phyloP scores from a whole-genome alignment of 2,888 invertebrate species.

The Gymnocheta viridis region DNA sequence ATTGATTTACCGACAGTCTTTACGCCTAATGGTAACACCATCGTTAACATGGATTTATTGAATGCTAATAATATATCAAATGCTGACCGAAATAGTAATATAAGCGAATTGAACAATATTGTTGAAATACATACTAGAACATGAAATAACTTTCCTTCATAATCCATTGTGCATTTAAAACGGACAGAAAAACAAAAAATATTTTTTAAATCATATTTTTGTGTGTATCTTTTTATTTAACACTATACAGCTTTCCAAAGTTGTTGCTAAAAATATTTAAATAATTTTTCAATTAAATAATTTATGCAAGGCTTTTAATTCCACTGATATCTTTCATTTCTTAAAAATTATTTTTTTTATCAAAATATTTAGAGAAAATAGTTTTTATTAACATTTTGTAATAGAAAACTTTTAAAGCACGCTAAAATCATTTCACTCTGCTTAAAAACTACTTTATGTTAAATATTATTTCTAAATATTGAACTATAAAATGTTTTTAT shows the following conservation, averaged over 20 bases:
- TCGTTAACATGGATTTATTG: constrained; percentile 71
- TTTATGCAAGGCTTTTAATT: too few relatives aligned
- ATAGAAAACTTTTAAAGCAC: neutral
- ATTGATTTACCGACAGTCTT: constrained; percentile 16
- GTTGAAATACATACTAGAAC: constrained; percentile 44
- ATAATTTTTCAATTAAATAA: neutral
- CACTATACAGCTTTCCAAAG: constrained; percentile 18
- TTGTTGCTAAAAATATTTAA: constrained; percentile 1
- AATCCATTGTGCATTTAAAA: constrained; percentile 56
- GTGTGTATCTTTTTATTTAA: constrained; percentile 10
- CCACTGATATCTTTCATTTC: neutral
- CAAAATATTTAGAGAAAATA: neutral
- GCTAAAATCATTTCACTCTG: constrained; percentile 1
- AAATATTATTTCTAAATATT: neutral
- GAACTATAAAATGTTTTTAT: neutral
- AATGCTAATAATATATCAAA: constrained; percentile 43
- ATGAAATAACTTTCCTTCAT: constrained; percentile 18
- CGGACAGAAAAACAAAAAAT: neutral
- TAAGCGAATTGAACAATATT: constrained; percentile 34
- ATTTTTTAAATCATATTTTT: constrained; percentile 3
- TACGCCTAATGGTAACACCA: constrained; percentile 72
- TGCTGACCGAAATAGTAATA: constrained; percentile 51
- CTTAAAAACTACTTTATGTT: neutral
- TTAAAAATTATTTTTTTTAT: neutral
- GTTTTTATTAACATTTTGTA: neutral